phyloP scores from a whole-genome alignment of 2,113 vertebrate species.

The Malaclemys terrapin region DNA sequence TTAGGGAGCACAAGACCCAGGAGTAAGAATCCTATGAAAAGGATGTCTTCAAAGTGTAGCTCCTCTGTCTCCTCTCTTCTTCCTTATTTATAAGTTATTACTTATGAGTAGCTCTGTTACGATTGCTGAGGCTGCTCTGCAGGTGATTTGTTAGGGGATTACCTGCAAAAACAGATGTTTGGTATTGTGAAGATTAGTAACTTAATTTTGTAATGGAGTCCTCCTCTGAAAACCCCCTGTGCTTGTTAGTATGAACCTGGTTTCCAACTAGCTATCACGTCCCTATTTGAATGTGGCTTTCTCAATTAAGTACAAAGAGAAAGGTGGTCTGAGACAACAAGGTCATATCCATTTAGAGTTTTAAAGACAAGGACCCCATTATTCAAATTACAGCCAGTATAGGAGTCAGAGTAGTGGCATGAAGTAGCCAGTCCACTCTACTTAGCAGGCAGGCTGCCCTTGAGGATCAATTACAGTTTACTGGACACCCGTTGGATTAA shows the following conservation, averaged over 20 bases:
- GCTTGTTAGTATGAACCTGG: not conserved
- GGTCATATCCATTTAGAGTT: not conserved
- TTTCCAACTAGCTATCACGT: not conserved
- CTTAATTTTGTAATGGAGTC: not conserved
- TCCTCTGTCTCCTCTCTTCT: not conserved
- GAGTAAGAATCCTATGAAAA: not conserved
- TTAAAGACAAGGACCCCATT: not conserved
- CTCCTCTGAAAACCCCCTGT: not conserved
- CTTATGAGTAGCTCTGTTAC: conserved; percentile 22
- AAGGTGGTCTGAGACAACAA: not conserved
- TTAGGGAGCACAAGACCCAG: not conserved
- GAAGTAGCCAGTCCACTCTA: not conserved
- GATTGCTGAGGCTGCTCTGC: not conserved
- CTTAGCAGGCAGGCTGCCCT: not conserved
- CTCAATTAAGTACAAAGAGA: not conserved
- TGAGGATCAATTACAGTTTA: not conserved
- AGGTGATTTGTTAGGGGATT: conserved; percentile 16
- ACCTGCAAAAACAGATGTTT: not conserved
- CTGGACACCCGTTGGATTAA: not conserved
- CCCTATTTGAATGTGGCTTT: not conserved
- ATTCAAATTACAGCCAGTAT: not conserved
- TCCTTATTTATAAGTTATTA: not conserved
- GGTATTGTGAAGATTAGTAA: not conserved
- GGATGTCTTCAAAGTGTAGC: not conserved
- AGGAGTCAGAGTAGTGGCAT: not conserved